These are phyloP conservation scores for Armadillidium nasatum DNA, from an alignment of 1,140 invertebrate species.

Conservation along the genomic window DNA sequence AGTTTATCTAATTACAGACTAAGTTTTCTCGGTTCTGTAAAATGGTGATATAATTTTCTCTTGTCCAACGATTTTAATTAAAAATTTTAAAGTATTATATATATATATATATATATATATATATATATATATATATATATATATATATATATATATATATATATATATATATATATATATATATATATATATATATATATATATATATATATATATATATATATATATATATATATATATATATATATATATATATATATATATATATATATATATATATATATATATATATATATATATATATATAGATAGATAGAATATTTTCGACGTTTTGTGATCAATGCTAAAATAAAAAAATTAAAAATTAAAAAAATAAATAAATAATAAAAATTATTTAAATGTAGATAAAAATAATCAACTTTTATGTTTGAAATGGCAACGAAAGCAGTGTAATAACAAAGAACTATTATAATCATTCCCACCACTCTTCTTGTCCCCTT, in stretches of 20 bases:
- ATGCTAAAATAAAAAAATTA: too few relatives aligned
- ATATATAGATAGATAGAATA: too few relatives aligned
- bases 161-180: background rate
- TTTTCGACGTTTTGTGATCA: too few relatives aligned
- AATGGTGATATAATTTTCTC: slow-evolving; percentile 8
- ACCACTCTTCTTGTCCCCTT: too few relatives aligned
- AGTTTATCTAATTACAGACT: slow-evolving; percentile 11
- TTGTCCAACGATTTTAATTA: slow-evolving; percentile 9
- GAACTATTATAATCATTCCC: too few relatives aligned
- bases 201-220: slow-evolving; percentile 9
- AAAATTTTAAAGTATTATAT: background rate
- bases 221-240: background rate
- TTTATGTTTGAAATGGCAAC: too few relatives aligned
- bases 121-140: slow-evolving; percentile 7
- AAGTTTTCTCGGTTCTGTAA: slow-evolving; percentile 1
- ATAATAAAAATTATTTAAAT: too few relatives aligned
- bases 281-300: too few relatives aligned
- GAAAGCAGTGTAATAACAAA: too few relatives aligned
- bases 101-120: slow-evolving; percentile 4
- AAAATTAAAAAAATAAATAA: too few relatives aligned
- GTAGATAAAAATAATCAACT: too few relatives aligned
- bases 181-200: background rate
- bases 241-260: background rate
- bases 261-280: background rate
- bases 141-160: background rate